Conservation (phyloP, 1,140 invertebrate genomes). For the Piezodorus guildinii region DNA sequence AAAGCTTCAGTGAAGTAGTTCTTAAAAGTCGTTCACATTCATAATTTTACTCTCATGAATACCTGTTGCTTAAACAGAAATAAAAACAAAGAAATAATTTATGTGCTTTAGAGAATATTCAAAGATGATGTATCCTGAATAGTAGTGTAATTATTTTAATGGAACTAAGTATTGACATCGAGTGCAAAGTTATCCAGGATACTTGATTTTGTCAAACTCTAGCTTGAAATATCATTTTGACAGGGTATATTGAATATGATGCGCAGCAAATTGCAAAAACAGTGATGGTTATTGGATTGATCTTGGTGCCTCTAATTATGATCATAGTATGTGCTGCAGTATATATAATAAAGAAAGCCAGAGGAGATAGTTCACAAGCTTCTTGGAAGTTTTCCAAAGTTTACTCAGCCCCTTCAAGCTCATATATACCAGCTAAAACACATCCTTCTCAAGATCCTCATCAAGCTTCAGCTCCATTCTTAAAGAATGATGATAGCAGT, state of each 20-base stretch:
- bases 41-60: no score
- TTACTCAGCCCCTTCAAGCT: background rate
- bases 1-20: no score
- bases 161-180: background rate
- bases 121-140: background rate
- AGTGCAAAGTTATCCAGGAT: no score
- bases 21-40: no score
- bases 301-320: conserved; percentile 41
- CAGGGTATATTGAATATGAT: conserved; percentile 49
- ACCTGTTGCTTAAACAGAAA: no score
- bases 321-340: conserved; percentile 48
- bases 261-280: conserved; percentile 38
- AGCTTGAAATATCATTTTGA: background rate
- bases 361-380: background rate
- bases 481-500: background rate
- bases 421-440: background rate
- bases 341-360: background rate
- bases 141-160: background rate
- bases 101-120: no score
- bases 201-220: no score
- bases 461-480: background rate
- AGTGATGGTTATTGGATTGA: conserved; percentile 36
- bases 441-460: no score
- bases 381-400: conserved; percentile 12
- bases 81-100: no score